These are phyloP conservation scores for Arvicanthis niloticus DNA, from an alignment of 2,113 vertebrate genomes.

Conservation along the genomic window DNA sequence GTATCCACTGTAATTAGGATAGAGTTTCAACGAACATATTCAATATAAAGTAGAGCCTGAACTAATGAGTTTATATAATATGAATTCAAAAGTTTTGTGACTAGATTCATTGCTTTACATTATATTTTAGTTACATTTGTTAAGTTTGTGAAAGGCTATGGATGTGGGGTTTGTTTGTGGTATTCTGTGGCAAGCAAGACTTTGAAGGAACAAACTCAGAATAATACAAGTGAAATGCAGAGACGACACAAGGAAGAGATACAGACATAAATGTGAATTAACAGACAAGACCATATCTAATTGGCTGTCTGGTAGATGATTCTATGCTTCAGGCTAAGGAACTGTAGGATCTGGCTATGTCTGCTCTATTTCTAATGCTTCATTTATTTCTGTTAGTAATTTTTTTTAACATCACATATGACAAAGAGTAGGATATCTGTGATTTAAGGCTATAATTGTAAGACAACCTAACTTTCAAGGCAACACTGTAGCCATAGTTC, in stretches of 20 bases:
- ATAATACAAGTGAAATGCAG: not conserved
- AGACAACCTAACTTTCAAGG: not conserved
- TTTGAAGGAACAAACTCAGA: not conserved
- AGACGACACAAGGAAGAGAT: not conserved
- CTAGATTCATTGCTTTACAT: not conserved
- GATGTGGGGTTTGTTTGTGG: not conserved
- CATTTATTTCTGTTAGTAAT: not conserved
- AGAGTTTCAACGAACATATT: not conserved
- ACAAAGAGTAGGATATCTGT: not conserved
- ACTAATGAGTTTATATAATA: not conserved
- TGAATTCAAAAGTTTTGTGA: not conserved
- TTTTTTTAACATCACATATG: not conserved
- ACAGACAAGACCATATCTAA: not conserved
- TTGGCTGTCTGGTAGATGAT: not conserved
- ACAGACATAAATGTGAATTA: not conserved
- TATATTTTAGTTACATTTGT: not conserved
- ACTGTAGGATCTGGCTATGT: not conserved
- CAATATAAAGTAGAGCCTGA: not conserved
- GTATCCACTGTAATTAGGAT: not conserved
- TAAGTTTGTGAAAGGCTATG: not conserved
- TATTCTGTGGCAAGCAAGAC: not conserved
- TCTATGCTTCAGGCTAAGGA: not conserved
- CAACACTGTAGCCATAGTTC: not conserved
- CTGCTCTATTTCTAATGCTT: not conserved
- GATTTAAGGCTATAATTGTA: not conserved